Evolutionary conservation across 1,140 invertebrate genomes (phyloP).

Genomic region (Drosophila tropicalis): DNA sequence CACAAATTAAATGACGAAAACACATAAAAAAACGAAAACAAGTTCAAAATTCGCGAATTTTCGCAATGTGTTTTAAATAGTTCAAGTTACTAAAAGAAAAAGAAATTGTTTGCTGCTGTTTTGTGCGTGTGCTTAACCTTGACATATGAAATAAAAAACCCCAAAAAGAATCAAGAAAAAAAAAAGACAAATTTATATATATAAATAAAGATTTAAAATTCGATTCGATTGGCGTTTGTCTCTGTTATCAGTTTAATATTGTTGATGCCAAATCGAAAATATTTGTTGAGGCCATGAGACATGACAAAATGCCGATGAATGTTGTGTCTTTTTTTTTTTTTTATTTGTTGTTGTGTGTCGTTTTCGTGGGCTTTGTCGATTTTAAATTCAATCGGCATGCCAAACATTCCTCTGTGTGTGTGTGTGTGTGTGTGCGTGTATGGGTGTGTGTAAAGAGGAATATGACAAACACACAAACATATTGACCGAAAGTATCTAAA

Average conservation of each 20-base stretch:
- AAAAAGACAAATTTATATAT: slow-evolving; percentile 4
- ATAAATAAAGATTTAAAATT: slow-evolving; percentile 15
- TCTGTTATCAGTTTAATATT: slow-evolving; percentile 4
- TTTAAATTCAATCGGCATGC: slow-evolving; percentile 37
- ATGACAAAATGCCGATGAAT: slow-evolving; percentile 20
- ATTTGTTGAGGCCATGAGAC: slow-evolving; percentile 5
- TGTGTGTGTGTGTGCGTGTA: background rate
- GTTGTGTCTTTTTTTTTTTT: background rate
- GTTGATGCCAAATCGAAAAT: background rate
- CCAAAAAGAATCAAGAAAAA: slow-evolving; percentile 23
- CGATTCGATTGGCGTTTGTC: background rate
- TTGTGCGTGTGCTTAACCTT: slow-evolving; percentile 67
- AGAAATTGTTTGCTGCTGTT: background rate
- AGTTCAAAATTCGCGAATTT: background rate
- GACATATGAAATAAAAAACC: slow-evolving; percentile 60
- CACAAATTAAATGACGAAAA: background rate
- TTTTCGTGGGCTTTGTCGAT: background rate
- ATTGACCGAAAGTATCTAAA: slow-evolving; percentile 12
- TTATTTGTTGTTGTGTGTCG: background rate
- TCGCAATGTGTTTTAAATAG: slow-evolving; percentile 1
- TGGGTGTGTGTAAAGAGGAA: slow-evolving; percentile 47
- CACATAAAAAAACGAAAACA: background rate
- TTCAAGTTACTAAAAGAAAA: slow-evolving; percentile 2
- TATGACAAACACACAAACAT: slow-evolving; percentile 30
- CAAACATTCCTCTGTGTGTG: slow-evolving; percentile 17